Evolutionary conservation across 2,797 vertebrate genomes (phyloP).

Genomic region (Hirundo rustica): DNA sequence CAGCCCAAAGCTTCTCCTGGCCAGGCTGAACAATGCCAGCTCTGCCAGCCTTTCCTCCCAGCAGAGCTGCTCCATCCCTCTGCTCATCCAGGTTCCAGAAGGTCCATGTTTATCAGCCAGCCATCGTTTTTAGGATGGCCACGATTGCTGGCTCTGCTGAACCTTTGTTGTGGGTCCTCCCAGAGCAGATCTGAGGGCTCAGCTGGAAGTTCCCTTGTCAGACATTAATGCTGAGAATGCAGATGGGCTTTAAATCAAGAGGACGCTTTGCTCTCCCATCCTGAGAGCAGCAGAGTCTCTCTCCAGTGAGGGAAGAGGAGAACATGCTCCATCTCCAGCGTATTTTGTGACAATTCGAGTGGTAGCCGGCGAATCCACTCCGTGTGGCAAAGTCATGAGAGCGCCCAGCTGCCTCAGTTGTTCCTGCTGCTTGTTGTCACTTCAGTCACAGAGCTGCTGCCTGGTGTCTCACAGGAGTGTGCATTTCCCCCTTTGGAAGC

Average conservation of each 20-base stretch:
- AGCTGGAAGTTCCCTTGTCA: not conserved
- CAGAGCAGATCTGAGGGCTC: not conserved
- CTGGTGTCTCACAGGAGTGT: not conserved
- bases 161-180: not conserved
- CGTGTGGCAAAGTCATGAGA: not conserved
- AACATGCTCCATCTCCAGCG: accelerated
- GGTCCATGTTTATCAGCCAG: not conserved
- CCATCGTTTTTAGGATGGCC: not conserved
- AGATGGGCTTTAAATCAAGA: not conserved
- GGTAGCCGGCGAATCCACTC: not conserved
- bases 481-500: not conserved
- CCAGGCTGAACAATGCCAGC: not conserved
- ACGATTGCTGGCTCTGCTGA: not conserved
- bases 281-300: not conserved
- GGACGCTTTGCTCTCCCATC: not conserved
- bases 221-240: not conserved
- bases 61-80: not conserved
- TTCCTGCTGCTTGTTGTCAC: not conserved
- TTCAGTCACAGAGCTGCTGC: not conserved
- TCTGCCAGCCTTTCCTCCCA: not conserved
- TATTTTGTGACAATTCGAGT: not conserved
- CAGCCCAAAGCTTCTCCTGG: not conserved
- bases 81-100: not conserved
- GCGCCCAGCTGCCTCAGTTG: not conserved
- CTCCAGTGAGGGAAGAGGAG: not conserved